Conservation (phyloP, 2,113 vertebrate species). For the Siphamia tubifer region DNA sequence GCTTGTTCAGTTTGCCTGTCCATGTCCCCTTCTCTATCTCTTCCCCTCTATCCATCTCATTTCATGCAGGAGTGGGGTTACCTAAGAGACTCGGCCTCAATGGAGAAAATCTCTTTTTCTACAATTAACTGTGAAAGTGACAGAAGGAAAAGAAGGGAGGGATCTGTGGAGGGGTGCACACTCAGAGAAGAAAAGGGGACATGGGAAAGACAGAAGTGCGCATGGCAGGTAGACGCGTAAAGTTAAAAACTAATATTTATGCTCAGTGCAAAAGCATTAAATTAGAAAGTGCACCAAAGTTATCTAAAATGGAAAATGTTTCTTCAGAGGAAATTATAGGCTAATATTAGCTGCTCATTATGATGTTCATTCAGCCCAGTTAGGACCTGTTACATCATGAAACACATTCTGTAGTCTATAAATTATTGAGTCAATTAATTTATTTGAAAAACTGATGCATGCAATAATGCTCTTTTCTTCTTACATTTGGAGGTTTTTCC, state of each 20-base stretch:
- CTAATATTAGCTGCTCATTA: background rate
- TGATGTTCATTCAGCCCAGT: background rate
- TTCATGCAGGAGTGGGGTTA: constrained; percentile 84
- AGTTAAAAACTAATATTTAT: constrained; percentile 35
- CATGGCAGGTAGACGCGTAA: constrained; percentile 62
- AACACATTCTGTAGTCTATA: background rate
- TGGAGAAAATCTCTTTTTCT: constrained; percentile 82
- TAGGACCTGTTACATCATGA: background rate
- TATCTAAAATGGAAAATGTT: background rate
- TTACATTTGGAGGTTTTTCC: background rate
- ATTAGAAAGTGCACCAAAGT: background rate
- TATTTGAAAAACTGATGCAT: background rate
- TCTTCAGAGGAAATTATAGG: background rate
- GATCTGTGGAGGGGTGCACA: constrained; percentile 39
- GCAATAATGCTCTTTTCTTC: background rate
- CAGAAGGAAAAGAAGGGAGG: constrained; percentile 62
- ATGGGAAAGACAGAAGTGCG: constrained; percentile 31
- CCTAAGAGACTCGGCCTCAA: constrained; percentile 82
- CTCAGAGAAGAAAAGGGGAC: constrained; percentile 27
- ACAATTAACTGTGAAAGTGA: constrained; percentile 82
- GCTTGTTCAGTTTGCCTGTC: constrained; percentile 60
- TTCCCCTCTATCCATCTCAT: constrained; percentile 78
- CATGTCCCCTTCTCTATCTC: constrained; percentile 54
- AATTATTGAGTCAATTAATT: background rate
- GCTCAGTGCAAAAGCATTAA: background rate